Conservation (phyloP, 2,797 vertebrate species). For the Sebastes vulpes region DNA sequence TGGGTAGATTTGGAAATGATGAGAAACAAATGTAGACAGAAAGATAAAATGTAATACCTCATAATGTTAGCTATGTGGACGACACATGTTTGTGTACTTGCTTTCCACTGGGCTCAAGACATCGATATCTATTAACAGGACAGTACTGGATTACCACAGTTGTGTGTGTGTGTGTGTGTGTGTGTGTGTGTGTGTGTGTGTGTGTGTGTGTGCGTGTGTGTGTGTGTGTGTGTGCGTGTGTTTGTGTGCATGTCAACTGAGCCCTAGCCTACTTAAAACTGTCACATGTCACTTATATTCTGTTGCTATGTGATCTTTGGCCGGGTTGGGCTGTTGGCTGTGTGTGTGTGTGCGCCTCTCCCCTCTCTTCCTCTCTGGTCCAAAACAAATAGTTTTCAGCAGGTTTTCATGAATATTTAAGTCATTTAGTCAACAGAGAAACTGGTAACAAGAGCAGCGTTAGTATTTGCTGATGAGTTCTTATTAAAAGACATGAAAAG, state of each 20-base stretch:
- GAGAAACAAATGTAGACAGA: slow-evolving; percentile 17
- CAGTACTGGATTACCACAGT: slow-evolving; percentile 66
- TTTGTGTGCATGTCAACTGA: slow-evolving; percentile 53
- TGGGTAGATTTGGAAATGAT: background rate
- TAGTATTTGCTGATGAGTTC: slow-evolving; percentile 7
- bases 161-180: slow-evolving; percentile 23
- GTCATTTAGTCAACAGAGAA: slow-evolving; percentile 8
- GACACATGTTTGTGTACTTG: slow-evolving; percentile 77
- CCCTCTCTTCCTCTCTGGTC: background rate
- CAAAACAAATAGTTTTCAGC: slow-evolving; percentile 20
- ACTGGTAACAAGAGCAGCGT: background rate
- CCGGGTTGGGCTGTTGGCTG: slow-evolving; percentile 14
- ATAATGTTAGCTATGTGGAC: slow-evolving; percentile 71
- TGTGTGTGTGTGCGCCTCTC: background rate
- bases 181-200: no score
- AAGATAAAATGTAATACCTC: slow-evolving; percentile 65
- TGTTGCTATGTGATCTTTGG: slow-evolving; percentile 73
- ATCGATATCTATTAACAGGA: slow-evolving; percentile 69
- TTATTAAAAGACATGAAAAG: slow-evolving; percentile 1
- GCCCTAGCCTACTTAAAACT: slow-evolving; percentile 59
- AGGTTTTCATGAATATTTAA: slow-evolving; percentile 67
- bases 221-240: slow-evolving; percentile 21
- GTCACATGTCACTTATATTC: slow-evolving; percentile 75
- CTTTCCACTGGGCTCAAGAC: slow-evolving; percentile 68
- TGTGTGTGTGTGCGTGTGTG: slow-evolving; percentile 29